These are phyloP conservation scores for Oenanthe oenanthe DNA, from an alignment of 2,113 vertebrate genomes.

Conservation along the genomic window DNA sequence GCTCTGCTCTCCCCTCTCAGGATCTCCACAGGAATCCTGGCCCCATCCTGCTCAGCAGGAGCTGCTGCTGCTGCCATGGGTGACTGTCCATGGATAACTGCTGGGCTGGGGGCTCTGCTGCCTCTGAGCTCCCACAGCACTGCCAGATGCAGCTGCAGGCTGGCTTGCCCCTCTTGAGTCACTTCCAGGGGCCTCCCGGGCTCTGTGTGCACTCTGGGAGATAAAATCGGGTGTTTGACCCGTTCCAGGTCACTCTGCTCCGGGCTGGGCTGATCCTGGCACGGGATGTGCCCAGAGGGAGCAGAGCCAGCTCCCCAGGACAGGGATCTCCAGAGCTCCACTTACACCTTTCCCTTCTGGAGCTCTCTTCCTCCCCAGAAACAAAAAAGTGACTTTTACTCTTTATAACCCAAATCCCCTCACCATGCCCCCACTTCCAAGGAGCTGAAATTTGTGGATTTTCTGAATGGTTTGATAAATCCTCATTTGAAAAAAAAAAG, in stretches of 20 bases:
- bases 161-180: not conserved
- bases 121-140: too few species aligned
- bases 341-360: not conserved
- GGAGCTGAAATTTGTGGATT: not conserved
- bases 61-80: not conserved
- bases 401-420: not conserved
- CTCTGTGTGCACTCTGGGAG: not conserved
- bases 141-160: accelerated
- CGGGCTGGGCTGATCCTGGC: not conserved
- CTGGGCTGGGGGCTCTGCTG: too few species aligned
- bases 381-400: not conserved
- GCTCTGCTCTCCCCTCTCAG: too few species aligned
- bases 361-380: not conserved
- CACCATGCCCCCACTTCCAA: accelerated
- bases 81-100: accelerated
- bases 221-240: not conserved
- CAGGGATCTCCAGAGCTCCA: not conserved
- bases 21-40: accelerated
- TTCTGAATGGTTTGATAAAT: not conserved
- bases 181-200: accelerated
- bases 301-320: accelerated
- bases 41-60: accelerated
- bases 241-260: not conserved
- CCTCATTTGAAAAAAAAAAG: too few species aligned
- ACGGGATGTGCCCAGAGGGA: accelerated